These are phyloP conservation scores for Henricia sp. DNA, from an alignment of 53 echinoderm and acorn worm species.

Conservation along the genomic window DNA sequence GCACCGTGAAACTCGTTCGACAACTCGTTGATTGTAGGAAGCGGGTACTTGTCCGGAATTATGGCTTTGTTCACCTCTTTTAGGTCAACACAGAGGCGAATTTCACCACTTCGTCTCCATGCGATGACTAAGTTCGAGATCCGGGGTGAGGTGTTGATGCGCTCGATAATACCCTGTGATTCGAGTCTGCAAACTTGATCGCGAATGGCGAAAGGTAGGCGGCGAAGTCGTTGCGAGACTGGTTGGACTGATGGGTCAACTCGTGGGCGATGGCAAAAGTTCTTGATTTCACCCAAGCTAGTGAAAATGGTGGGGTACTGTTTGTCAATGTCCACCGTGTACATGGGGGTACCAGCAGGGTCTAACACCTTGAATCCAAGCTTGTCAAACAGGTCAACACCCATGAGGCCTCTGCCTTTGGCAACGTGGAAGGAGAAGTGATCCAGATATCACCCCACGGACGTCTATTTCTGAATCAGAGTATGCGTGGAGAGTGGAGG, in stretches of 20 bases:
- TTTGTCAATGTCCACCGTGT: conserved; percentile 46
- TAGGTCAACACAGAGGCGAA: conserved; percentile 31
- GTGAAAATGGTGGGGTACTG: not conserved
- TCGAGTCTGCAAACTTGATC: conserved; percentile 53
- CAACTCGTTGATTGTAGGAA: conserved; percentile 2
- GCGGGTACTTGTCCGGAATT: conserved; percentile 5
- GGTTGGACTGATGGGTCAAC: not conserved
- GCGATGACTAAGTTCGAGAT: conserved; percentile 43
- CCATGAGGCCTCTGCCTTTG: conserved; percentile 4
- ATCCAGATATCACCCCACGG: conserved; percentile 31
- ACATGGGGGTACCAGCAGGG: not conserved
- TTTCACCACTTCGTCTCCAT: conserved; percentile 9
- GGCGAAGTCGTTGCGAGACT: conserved; percentile 34
- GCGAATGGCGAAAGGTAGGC: conserved; percentile 31
- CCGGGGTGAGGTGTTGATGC: conserved; percentile 1
- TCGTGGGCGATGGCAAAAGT: conserved; percentile 14
- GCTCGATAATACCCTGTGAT: conserved; percentile 23
- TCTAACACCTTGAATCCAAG: not conserved
- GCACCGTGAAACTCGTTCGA: conserved; percentile 37
- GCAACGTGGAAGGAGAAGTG: conserved; percentile 12
- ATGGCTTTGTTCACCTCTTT: conserved; percentile 34
- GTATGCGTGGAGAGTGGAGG: conserved; percentile 26
- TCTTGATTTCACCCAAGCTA: not conserved
- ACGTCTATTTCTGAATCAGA: conserved; percentile 17
- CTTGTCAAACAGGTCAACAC: not conserved